Conservation (phyloP, 2,797 vertebrate genomes). For the Falco peregrinus region DNA sequence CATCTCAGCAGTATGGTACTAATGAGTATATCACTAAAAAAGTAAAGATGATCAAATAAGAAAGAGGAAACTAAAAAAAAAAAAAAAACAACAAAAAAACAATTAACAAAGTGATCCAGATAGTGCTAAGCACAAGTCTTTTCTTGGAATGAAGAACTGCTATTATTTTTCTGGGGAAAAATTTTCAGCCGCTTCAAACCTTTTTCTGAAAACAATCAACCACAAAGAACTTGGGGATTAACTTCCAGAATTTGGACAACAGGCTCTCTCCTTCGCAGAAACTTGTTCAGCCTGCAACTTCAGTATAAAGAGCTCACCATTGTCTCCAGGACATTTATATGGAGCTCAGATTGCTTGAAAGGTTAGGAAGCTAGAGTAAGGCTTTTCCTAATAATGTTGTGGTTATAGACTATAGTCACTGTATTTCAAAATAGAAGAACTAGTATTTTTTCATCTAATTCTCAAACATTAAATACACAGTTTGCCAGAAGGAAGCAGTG, state of each 20-base stretch:
- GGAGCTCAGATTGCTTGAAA: not conserved
- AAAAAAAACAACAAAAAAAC: too few species aligned
- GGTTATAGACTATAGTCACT: not conserved
- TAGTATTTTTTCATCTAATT: not conserved
- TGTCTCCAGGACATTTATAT: not conserved
- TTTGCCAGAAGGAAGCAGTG: not conserved
- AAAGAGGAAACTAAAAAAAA: not conserved
- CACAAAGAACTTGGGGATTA: not conserved
- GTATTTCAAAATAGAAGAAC: not conserved
- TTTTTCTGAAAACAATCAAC: not conserved
- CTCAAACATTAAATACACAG: not conserved
- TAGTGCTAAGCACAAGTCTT: not conserved
- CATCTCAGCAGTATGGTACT: not conserved
- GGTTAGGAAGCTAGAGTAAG: not conserved
- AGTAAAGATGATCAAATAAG: not conserved
- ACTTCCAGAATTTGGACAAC: not conserved
- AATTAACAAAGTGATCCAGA: not conserved
- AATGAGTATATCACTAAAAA: not conserved
- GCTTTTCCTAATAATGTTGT: not conserved
- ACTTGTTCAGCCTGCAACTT: not conserved
- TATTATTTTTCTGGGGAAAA: not conserved
- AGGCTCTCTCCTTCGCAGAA: accelerated
- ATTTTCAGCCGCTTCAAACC: not conserved
- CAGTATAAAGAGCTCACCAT: accelerated
- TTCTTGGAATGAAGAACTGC: not conserved